Conservation (phyloP, 2,888 invertebrate genomes). For the Zaprionus obscuricornis region DNA sequence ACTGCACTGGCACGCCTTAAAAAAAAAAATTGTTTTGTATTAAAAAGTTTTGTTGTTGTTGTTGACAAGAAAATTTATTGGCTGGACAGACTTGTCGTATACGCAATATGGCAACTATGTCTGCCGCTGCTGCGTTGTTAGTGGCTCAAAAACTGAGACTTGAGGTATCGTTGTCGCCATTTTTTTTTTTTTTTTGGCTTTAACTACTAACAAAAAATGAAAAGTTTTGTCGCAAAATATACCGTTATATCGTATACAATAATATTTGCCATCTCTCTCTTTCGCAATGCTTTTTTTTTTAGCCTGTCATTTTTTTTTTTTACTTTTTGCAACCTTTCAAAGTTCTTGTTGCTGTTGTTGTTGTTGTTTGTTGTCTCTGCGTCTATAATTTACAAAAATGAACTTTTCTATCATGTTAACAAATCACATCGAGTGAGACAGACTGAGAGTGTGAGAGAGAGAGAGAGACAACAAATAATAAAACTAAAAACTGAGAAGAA, state of each 20-base stretch:
- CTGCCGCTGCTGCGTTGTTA: too few species aligned
- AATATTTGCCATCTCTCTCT: too few species aligned
- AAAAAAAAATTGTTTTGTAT: slow-evolving; percentile 32
- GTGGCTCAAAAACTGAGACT: neutral
- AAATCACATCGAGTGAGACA: slow-evolving; percentile 67
- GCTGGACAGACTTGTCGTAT: slow-evolving; percentile 44
- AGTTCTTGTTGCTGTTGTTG: slow-evolving; percentile 42
- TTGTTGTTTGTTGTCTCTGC: slow-evolving; percentile 38
- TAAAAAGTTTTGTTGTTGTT: slow-evolving; percentile 1
- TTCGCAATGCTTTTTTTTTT: neutral
- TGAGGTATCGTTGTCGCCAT: too few species aligned
- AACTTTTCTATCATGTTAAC: slow-evolving; percentile 79
- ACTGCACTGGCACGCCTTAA: slow-evolving; percentile 31
- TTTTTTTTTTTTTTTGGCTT: too few species aligned
- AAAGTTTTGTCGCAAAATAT: too few species aligned
- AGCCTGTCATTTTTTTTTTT: neutral
- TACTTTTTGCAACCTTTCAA: slow-evolving; percentile 14
- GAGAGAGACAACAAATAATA: slow-evolving; percentile 22
- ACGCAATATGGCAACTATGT: neutral
- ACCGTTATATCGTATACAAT: too few species aligned
- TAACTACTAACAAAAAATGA: too few species aligned
- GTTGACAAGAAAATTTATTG: slow-evolving; percentile 49
- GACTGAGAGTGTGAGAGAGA: slow-evolving; percentile 16
- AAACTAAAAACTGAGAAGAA: slow-evolving; percentile 55
- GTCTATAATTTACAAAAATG: slow-evolving; percentile 61